Percentiles rank a stretch among this genome's conserved stretches.
Evolutionary conservation across 1,140 invertebrate species (phyloP).

Genomic region (Trinorchestia longiramus): DNA sequence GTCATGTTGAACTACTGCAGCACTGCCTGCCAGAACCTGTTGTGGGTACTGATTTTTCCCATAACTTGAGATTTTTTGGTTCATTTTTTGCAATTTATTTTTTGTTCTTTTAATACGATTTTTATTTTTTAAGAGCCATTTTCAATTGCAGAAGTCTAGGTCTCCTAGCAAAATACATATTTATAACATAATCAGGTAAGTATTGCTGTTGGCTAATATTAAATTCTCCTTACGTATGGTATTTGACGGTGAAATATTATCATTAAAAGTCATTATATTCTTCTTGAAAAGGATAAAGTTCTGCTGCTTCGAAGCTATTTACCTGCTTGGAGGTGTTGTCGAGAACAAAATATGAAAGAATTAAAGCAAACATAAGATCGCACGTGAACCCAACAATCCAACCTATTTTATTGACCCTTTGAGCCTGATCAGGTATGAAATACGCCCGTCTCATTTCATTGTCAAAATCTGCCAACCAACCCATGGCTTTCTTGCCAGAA

Average conservation of each 20-base stretch:
- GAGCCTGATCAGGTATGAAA: not conserved
- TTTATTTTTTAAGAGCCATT: no score
- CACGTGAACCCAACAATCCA: constrained; percentile 11
- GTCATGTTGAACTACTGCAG: no score
- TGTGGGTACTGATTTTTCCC: no score
- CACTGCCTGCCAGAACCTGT: no score
- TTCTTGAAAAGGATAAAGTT: not conserved
- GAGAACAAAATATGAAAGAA: not conserved
- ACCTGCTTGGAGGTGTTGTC: not conserved
- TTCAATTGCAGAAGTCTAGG: no score
- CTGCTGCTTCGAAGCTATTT: not conserved
- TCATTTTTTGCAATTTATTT: no score
- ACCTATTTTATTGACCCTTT: not conserved
- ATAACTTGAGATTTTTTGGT: no score
- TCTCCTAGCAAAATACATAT: no score
- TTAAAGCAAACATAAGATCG: not conserved
- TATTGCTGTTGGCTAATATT: not conserved
- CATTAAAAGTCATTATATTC: not conserved
- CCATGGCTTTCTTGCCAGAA: not conserved
- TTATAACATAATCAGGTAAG: not conserved
- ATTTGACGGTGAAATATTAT: not conserved
- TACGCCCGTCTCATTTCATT: not conserved
- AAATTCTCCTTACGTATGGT: not conserved
- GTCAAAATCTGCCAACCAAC: constrained; percentile 30
- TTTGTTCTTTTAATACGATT: no score